phyloP scores from a whole-genome alignment of 2,113 vertebrate species.

The Reinhardtius hippoglossoides region DNA sequence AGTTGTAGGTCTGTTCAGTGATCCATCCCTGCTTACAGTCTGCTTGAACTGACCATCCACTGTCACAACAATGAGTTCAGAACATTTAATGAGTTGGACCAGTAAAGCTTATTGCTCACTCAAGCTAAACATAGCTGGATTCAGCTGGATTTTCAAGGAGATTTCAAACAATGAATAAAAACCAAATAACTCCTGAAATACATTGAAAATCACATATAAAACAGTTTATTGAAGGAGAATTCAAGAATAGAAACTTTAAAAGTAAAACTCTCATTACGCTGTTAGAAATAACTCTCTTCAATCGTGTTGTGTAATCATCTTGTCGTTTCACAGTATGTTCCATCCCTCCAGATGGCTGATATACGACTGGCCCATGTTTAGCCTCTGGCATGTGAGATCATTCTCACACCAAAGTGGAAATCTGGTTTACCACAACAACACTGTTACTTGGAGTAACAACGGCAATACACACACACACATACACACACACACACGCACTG shows the following conservation, averaged over 20 bases:
- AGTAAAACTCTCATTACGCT: background rate
- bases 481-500: conserved; percentile 31
- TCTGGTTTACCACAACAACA: conserved; percentile 71
- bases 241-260: background rate
- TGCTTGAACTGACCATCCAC: background rate
- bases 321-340: background rate
- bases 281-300: conserved; percentile 1
- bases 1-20: no score
- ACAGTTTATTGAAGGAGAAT: background rate
- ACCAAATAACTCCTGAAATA: background rate
- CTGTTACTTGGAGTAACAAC: conserved; percentile 56
- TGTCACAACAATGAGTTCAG: background rate
- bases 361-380: conserved; percentile 33
- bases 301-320: conserved; percentile 28
- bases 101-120: background rate
- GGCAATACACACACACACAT: background rate
- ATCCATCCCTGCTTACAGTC: background rate
- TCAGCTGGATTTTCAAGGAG: no score
- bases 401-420: conserved; percentile 56
- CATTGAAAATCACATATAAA: background rate
- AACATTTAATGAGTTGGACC: background rate
- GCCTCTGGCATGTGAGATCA: conserved; percentile 26
- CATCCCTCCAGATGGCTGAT: conserved; percentile 48
- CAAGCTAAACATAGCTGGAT: background rate
- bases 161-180: background rate